Percentiles rank a stretch among this genome's conserved stretches.
Conservation (phyloP, 2,888 invertebrate species). For the Drosophila borborema region DNA sequence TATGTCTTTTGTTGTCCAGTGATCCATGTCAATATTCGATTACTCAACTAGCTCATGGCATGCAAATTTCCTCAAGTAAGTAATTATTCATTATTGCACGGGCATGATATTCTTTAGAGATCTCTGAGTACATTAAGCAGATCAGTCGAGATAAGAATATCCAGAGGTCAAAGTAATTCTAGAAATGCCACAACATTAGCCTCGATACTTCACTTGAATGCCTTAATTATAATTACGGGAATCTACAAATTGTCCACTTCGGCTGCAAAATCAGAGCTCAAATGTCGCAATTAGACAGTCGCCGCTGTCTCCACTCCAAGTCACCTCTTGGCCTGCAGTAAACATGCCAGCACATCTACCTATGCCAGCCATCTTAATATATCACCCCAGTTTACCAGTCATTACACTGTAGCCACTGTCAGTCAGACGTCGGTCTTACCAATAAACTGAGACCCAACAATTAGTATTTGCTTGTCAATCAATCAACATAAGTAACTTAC, state of each 20-base stretch:
- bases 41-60: constrained; percentile 26
- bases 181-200: constrained; percentile 14
- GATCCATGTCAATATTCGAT: constrained; percentile 38
- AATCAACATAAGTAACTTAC: not conserved
- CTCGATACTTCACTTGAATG: not conserved
- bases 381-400: not conserved
- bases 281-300: not conserved
- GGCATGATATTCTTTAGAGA: not conserved
- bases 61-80: constrained; percentile 47
- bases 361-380: not conserved
- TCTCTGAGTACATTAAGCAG: no score
- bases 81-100: constrained; percentile 19
- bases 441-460: not conserved
- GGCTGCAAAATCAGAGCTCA: constrained; percentile 1
- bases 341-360: not conserved
- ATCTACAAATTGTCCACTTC: not conserved
- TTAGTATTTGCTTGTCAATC: constrained; percentile 6
- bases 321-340: constrained; percentile 3
- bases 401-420: not conserved
- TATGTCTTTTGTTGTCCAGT: constrained; percentile 24
- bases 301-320: not conserved
- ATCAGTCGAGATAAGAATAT: no score
- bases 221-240: not conserved
- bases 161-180: constrained; percentile 24
- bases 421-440: not conserved